Base-by-base conservation (phyloP, 1,140 invertebrate species). In the Drosophila tropicalis region DNA sequence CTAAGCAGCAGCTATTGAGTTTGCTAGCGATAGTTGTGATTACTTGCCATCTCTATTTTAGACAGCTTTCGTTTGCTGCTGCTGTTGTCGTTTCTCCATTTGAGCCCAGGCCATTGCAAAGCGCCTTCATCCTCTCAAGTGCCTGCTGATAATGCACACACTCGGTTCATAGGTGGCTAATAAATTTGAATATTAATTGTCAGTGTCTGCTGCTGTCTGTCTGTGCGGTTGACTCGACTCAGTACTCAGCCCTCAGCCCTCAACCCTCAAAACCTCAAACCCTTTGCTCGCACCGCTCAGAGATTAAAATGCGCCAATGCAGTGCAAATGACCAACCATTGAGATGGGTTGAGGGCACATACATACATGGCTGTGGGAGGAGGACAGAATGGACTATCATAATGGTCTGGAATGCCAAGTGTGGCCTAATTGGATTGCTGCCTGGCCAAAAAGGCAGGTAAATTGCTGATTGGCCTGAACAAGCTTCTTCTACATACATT, bases 141-240 rank as follows among this genome's bases (percentile, higher is more conserved):
- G 84, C 70, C 83, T 87, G 75, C 90, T 85, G 90, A 91, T 91
- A 91, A 91, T 91, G 86, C 83, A 91, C 85, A 90, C 84, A 82
- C 81, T 89, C 67, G 72, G 90, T 87, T 91, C 90, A 91, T 74
- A 90, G 86, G 90, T 91, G 90, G 86, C 90, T 90, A 91, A 91
- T 91, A 91, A 91, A 91, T 91, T 91, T 91, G 90, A 91, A 91
- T 91, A 91, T 91, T 91, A 91, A 91, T 91, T 91, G 90, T 90
- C 90, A 82, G 84, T 70, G 84, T 84, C 85, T 87, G 84, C 67
- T 64, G 72, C 70, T 72, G 68, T 51, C 75, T 47, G 47, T 36
- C 47, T 54, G 58, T 62, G 44, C 19, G 58, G 36, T 39, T 70
- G 32, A 22, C 64, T 44, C 22, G 13, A 15, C 55, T 51, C 25